These are phyloP conservation scores for Gallinago nigripennis DNA, from an alignment of 2,797 vertebrate species.

Conservation along the genomic window DNA sequence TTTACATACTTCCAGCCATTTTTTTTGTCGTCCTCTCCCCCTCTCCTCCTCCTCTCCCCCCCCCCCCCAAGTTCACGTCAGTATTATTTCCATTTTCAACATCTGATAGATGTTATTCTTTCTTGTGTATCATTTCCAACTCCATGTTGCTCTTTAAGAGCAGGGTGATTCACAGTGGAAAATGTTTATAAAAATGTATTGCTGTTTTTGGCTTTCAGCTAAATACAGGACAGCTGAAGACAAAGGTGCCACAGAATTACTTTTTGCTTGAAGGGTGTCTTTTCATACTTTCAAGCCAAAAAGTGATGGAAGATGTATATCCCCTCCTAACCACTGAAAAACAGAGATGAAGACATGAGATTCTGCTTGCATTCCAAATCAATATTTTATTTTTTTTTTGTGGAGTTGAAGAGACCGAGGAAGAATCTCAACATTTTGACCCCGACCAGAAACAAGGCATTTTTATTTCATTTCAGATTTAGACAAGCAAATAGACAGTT, in stretches of 20 bases:
- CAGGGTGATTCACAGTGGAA: neutral
- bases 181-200: neutral
- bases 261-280: neutral
- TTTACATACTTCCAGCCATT: neutral
- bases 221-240: neutral
- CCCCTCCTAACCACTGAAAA: neutral
- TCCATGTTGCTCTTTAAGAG: neutral
- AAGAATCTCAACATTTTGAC: neutral
- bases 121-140: neutral
- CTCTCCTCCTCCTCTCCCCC: too few species aligned
- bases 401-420: accelerated
- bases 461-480: neutral
- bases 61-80: neutral
- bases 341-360: neutral
- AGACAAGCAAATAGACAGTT: neutral
- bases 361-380: neutral
- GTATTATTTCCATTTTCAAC: neutral
- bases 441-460: neutral
- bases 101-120: neutral
- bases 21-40: neutral
- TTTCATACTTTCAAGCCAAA: neutral
- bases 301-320: neutral
- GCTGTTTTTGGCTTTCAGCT: neutral
- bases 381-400: neutral
- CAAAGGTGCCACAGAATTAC: neutral